Percentiles rank a stretch among this genome's conserved stretches.
These are phyloP conservation scores for Drosophila sproati DNA, from an alignment of 1,140 invertebrate genomes.

Conservation along the genomic window DNA sequence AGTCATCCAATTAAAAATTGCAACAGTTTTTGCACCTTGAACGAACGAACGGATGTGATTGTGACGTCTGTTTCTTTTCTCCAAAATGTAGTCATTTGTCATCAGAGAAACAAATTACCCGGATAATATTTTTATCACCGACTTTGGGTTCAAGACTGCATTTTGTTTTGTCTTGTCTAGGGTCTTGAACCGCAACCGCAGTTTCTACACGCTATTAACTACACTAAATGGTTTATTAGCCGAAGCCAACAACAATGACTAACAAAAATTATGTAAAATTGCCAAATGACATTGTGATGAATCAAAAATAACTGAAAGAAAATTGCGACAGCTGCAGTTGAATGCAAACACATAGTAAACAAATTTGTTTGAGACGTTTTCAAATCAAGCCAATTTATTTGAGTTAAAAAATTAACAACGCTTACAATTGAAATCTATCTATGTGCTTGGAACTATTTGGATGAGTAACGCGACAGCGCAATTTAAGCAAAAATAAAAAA, in stretches of 20 bases:
- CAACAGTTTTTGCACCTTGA: constrained; percentile 61
- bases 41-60: neutral
- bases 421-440: neutral
- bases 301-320: constrained; percentile 22
- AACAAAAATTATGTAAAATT: constrained; percentile 49
- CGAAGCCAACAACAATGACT: constrained; percentile 47
- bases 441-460: neutral
- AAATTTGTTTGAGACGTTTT: neutral
- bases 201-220: constrained; percentile 76
- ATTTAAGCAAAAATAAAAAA: neutral
- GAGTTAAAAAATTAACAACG: neutral
- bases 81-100: constrained; percentile 10
- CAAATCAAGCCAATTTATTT: constrained; percentile 1
- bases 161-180: constrained; percentile 49
- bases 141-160: constrained; percentile 54
- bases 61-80: constrained; percentile 1
- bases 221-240: constrained; percentile 74
- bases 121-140: constrained; percentile 25
- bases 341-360: neutral
- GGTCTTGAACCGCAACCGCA: constrained; percentile 64
- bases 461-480: neutral
- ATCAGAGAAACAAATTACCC: neutral
- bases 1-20: constrained; percentile 58
- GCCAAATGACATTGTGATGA: constrained; percentile 51
- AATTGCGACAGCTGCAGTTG: constrained; percentile 14